A percentile compares a stretch with the other conserved stretches of the same genome.
These are phyloP conservation scores for Alouatta palliata DNA, from an alignment of 2,113 vertebrate species.

Conservation along the genomic window DNA sequence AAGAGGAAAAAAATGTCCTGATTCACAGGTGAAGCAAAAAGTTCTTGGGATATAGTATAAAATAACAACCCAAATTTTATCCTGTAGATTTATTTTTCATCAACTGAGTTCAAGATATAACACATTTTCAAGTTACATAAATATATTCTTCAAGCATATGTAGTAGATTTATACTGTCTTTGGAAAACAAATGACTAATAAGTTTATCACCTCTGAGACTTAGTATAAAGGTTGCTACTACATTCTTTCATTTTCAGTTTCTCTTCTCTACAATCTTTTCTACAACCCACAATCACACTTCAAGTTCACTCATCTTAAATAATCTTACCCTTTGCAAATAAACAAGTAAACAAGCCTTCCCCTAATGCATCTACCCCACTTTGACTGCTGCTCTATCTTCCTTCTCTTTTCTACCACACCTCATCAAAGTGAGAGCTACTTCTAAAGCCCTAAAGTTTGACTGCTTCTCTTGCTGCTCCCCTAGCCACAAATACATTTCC, in stretches of 20 bases:
- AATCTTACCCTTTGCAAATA: not conserved
- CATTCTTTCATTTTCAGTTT: not conserved
- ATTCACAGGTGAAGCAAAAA: not conserved
- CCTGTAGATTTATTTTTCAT: not conserved
- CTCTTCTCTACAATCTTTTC: not conserved
- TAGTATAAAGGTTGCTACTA: not conserved
- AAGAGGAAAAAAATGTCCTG: not conserved
- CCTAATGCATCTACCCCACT: not conserved
- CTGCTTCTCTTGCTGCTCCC: not conserved
- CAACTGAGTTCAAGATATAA: not conserved
- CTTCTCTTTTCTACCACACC: not conserved
- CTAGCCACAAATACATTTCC: not conserved
- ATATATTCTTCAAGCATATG: not conserved
- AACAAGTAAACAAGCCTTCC: not conserved
- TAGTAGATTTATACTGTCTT: not conserved
- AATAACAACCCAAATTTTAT: not conserved
- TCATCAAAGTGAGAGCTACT: not conserved
- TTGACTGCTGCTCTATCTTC: accelerated
- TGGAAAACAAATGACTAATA: not conserved
- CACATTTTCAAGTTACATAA: not conserved
- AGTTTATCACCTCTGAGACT: not conserved
- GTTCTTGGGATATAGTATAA: not conserved
- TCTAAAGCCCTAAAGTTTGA: not conserved
- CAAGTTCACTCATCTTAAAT: not conserved
- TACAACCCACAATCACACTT: not conserved